Evolutionary conservation across 2,888 invertebrate species (phyloP), one percentile per base, ranked within the genome.

Genomic region (Drosophila neotestacea): DNA sequence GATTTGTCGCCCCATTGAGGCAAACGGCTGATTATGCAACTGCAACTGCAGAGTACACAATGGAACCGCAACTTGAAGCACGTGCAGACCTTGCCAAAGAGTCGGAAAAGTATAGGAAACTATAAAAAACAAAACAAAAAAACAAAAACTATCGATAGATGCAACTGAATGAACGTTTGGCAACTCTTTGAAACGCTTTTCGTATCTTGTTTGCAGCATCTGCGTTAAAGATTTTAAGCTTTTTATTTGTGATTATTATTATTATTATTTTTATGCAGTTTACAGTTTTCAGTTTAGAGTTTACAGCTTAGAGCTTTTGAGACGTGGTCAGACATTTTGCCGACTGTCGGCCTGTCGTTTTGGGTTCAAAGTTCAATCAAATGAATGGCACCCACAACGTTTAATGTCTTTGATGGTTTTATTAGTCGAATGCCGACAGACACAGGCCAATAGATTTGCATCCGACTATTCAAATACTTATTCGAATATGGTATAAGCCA

Each of bases 321-420:
- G 55, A 55, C 27, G 34, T 82, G 82, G 82, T 82, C 82, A 82
- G 74, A 70, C 46, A 38, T 56, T 32, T 34, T 27, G 42, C 28
- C 44, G 44, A 27, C 34, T 55, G 55, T 22, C 22, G 55, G 32
- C 55, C 67, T 74, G 61, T 71, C 46, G 63, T 41, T 22, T 46
- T 54, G 69, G 72, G 80, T 89, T 85, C 22, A 88, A 67, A 89
- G 86, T 88, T 89, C 86, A 86, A 73, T 66, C 89, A 88, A 86
- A 86, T 86, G 86, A 86, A 86, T 86, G 82, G 86, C 86, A 86
- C 89, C 86, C 86, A 87, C 83, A 83, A 83, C 77, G 72, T 81
- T 89, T 83, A 86, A 86, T 89, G 88, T 77, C 77, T 89, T 88
- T 86, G 86, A 86, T 86, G 86, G 86, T 89, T 86, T 89, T 88